These are phyloP conservation scores for Drosophila emarginata DNA, from an alignment of 2,888 invertebrate genomes.

Conservation along the genomic window DNA sequence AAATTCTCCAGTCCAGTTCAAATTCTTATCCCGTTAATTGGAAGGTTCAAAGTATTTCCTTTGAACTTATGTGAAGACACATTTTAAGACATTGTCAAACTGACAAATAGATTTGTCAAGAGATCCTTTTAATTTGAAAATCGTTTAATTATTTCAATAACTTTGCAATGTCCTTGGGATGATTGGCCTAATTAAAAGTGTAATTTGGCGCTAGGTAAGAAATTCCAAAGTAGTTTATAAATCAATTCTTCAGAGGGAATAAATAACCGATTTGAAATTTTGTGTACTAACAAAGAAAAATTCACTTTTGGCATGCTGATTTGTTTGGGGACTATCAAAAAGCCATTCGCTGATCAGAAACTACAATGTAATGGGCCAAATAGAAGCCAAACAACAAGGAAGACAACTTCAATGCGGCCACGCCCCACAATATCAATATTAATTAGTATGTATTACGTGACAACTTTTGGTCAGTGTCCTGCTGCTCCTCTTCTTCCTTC, in stretches of 20 bases:
- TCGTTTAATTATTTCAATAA: too few relatives aligned
- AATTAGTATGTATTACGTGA: conserved; percentile 77
- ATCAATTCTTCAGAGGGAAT: too few relatives aligned
- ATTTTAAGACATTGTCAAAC: too few relatives aligned
- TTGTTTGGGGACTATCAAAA: conserved; percentile 57
- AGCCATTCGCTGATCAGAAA: conserved; percentile 71
- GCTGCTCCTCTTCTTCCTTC: background rate
- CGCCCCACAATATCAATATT: conserved; percentile 66
- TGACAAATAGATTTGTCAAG: too few relatives aligned
- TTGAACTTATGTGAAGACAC: too few relatives aligned
- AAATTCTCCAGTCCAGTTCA: conserved; percentile 13
- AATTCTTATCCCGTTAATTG: background rate
- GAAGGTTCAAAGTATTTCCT: background rate
- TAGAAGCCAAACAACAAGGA: background rate
- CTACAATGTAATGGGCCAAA: conserved; percentile 37
- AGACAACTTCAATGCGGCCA: conserved; percentile 34
- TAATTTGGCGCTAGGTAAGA: too few relatives aligned
- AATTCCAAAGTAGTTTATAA: too few relatives aligned
- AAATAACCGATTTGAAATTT: background rate
- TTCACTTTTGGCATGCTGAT: conserved; percentile 40
- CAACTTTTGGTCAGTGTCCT: conserved; percentile 50
- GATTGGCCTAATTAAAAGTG: too few relatives aligned
- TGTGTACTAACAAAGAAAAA: background rate
- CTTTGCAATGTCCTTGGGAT: too few relatives aligned
- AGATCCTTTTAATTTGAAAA: too few relatives aligned